phyloP scores from a whole-genome alignment of 2,888 invertebrate genomes.

The Pinctada fucata region DNA sequence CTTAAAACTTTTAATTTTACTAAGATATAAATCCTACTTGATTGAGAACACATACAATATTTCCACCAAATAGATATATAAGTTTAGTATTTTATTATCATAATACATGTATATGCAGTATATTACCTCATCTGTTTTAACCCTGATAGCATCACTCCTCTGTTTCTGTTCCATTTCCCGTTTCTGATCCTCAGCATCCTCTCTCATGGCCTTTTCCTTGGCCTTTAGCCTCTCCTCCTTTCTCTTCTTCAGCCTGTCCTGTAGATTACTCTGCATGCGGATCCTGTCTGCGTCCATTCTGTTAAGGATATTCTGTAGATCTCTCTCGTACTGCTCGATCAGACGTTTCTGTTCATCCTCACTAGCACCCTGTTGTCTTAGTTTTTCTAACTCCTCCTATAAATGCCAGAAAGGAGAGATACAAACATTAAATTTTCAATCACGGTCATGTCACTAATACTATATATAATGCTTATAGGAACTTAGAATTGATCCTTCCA shows the following conservation, averaged over 20 bases:
- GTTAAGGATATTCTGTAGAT: slow-evolving; percentile 68
- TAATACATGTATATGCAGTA: too few species aligned
- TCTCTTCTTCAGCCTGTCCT: slow-evolving; percentile 69
- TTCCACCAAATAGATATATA: too few species aligned
- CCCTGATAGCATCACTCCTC: slow-evolving; percentile 63
- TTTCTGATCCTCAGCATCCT: slow-evolving; percentile 58
- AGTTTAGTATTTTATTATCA: too few species aligned
- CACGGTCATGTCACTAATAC: too few species aligned
- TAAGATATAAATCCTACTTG: too few species aligned
- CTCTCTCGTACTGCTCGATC: slow-evolving; percentile 68
- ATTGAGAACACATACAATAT: too few species aligned
- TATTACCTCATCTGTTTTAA: slow-evolving; percentile 69
- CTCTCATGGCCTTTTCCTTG: slow-evolving; percentile 63
- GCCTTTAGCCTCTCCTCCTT: slow-evolving; percentile 63
- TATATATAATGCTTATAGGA: too few species aligned
- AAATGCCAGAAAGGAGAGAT: not conserved
- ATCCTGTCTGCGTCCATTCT: slow-evolving; percentile 73
- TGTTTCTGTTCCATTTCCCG: slow-evolving; percentile 67
- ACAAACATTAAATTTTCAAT: too few species aligned
- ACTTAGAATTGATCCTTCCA: too few species aligned
- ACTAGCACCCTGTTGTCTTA: slow-evolving; percentile 64
- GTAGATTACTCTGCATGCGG: slow-evolving; percentile 71
- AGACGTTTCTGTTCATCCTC: slow-evolving; percentile 69
- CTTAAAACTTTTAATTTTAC: too few species aligned
- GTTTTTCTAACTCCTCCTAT: slow-evolving; percentile 69